Evolutionary conservation across 2,797 vertebrate genomes (phyloP), one percentile per base, ranked within the genome.

Genomic region (Leptodactylus fallax): DNA sequence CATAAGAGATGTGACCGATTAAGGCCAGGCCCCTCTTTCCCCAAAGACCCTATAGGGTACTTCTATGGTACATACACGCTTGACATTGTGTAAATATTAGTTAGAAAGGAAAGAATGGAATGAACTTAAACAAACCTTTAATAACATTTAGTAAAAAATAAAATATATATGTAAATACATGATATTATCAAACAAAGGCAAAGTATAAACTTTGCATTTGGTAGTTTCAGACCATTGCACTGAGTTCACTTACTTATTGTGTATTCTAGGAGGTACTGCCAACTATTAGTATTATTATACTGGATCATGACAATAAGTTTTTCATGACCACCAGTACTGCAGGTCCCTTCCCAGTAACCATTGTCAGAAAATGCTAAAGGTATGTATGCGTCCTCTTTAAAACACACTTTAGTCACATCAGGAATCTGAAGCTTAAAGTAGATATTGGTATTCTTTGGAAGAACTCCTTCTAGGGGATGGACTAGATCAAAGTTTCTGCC

Each of bases 271-370:
- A 95, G 92, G 0, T 94, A 91, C 0, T 93, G 93, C 87, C 94
- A 95, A 74, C 92, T 94, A 69, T 23, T 93, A 12, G 83, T 69
- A 90, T 94, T 93, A 9, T 94, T 93, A 0, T 94, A 92, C 0
- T 93, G 91, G 90, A 96, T 93, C 92, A 94, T 94, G 89, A 96
- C 94, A 0, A 90, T 92, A 45, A 96, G 91, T 61, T 96, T 93
- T 3, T 45, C 93, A 91, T 93, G 94, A 7, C 94, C 94, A 0
- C 90, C 88, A 0, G 95, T 96, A 91, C 83, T 95, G 91, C 93
- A 96, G 79, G 89, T 95, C 49, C 95, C 96, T 86, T 95, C 94
- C 96, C 96, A 96, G 91, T 90, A 95, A 47, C 91, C 94, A 17
- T 92, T 93, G 0, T 60, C 87, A 87, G 61, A 94, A 63, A 92